These are phyloP conservation scores for Hyperoplus immaculatus DNA, from an alignment of 2,797 vertebrate species.

Conservation along the genomic window DNA sequence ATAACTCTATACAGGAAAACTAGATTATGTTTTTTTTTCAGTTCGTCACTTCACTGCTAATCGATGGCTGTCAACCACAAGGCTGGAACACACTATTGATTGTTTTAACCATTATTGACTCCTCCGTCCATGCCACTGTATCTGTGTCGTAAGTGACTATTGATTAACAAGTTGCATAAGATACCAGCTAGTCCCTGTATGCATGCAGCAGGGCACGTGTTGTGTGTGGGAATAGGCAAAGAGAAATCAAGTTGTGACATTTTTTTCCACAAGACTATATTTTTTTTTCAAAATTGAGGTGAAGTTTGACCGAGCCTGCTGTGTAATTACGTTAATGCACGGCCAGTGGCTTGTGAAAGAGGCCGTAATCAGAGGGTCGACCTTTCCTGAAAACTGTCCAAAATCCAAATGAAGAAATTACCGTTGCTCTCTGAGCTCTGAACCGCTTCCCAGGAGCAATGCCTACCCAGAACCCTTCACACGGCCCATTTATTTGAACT, in stretches of 20 bases:
- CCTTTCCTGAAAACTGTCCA: slow-evolving; percentile 64
- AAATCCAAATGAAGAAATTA: slow-evolving; percentile 74
- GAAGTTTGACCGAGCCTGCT: slow-evolving; percentile 49
- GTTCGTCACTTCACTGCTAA: neutral
- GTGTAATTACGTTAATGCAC: slow-evolving; percentile 71
- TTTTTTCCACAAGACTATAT: slow-evolving; percentile 11
- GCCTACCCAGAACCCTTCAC: slow-evolving; percentile 71
- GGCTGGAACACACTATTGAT: slow-evolving; percentile 39
- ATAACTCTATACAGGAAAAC: no score
- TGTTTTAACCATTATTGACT: slow-evolving; percentile 17
- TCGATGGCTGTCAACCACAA: neutral
- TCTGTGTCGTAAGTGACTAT: slow-evolving; percentile 22
- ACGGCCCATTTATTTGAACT: slow-evolving; percentile 82
- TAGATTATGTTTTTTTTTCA: neutral
- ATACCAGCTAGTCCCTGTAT: slow-evolving; percentile 8
- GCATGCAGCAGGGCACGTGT: slow-evolving; percentile 8
- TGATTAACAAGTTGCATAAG: slow-evolving; percentile 45
- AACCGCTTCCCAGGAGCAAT: slow-evolving; percentile 72
- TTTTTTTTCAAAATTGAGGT: slow-evolving; percentile 37
- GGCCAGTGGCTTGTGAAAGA: slow-evolving; percentile 49
- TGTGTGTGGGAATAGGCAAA: slow-evolving; percentile 7
- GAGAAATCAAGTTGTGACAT: slow-evolving; percentile 41
- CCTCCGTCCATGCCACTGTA: slow-evolving; percentile 8
- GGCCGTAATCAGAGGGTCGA: slow-evolving; percentile 72
- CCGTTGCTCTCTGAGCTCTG: slow-evolving; percentile 61